phyloP scores from a whole-genome alignment of 2,888 invertebrate species.

The Thecophora atra region DNA sequence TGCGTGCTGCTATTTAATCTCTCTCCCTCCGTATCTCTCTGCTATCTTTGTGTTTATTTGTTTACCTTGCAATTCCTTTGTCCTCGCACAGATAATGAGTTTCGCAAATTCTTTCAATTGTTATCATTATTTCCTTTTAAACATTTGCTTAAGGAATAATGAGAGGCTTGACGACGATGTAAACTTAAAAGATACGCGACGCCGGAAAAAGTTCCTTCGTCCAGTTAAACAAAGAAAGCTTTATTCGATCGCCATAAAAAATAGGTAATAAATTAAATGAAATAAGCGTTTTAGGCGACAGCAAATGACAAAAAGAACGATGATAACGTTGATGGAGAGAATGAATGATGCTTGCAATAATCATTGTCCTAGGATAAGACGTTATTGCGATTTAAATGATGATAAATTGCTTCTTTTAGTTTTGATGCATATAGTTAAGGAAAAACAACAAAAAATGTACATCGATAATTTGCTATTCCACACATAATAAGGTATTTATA shows the following conservation, averaged over 20 bases:
- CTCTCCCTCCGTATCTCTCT: no score
- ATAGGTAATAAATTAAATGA: slow-evolving; percentile 38
- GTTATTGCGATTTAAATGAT: slow-evolving; percentile 42
- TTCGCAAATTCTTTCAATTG: slow-evolving; percentile 24
- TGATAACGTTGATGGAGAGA: slow-evolving; percentile 1
- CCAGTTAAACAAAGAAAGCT: background rate
- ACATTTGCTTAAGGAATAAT: no score
- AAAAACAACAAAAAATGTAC: background rate
- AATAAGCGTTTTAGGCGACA: slow-evolving; percentile 25
- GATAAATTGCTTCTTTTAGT: slow-evolving; percentile 32
- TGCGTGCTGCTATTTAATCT: no score
- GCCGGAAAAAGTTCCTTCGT: slow-evolving; percentile 14
- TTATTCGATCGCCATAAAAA: background rate
- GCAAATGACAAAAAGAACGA: slow-evolving; percentile 11
- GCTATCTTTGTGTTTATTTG: no score
- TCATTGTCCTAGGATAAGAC: slow-evolving; percentile 20
- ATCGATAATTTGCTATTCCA: background rate
- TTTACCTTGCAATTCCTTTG: no score
- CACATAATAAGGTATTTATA: no score
- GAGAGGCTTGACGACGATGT: slow-evolving; percentile 26
- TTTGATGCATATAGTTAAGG: slow-evolving; percentile 24
- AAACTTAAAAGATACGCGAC: slow-evolving; percentile 10
- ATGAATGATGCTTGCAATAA: background rate
- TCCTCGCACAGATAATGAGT: background rate
- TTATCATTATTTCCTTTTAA: slow-evolving; percentile 24